Percentiles rank a stretch among this genome's conserved stretches.
These are phyloP conservation scores for Hoplostethus mediterraneus DNA, from an alignment of 2,797 vertebrate species.

Conservation along the genomic window DNA sequence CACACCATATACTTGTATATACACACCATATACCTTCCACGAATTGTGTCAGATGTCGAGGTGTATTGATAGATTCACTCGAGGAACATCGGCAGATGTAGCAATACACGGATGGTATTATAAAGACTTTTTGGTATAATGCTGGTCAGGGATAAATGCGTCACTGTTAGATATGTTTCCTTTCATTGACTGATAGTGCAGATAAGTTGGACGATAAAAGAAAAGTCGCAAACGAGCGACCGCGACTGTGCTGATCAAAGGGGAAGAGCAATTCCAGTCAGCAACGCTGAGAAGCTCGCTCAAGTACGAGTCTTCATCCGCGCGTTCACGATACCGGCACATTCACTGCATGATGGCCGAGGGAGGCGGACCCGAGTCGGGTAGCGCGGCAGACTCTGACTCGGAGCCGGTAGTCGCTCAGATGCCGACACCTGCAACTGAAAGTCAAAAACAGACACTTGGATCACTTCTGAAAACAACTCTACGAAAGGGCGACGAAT, in stretches of 20 bases:
- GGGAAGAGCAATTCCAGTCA: constrained; percentile 50
- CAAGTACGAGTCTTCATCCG: constrained; percentile 49
- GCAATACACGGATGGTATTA: too few relatives aligned
- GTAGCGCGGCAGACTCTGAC: constrained; percentile 85
- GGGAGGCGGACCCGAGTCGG: constrained; percentile 90
- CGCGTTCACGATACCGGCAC: constrained; percentile 79
- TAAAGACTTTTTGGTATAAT: too few relatives aligned
- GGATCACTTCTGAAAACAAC: constrained; percentile 85
- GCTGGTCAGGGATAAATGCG: too few relatives aligned
- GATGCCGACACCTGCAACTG: constrained; percentile 82
- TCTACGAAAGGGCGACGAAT: constrained; percentile 86
- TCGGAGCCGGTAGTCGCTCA: constrained; percentile 84
- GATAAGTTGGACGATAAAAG: background rate
- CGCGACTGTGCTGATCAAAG: constrained; percentile 12
- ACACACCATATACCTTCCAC: too few relatives aligned
- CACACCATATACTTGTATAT: background rate
- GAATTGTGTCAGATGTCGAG: too few relatives aligned
- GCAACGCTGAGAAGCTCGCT: constrained; percentile 34
- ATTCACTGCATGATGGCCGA: constrained; percentile 88
- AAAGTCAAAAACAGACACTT: constrained; percentile 87
- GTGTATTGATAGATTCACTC: too few relatives aligned
- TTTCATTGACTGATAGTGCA: background rate
- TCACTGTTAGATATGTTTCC: background rate
- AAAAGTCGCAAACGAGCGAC: constrained; percentile 1
- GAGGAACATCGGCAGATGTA: too few relatives aligned